Evolutionary conservation across 2,113 vertebrate species (phyloP).

Genomic region (Morphnarchus princeps): DNA sequence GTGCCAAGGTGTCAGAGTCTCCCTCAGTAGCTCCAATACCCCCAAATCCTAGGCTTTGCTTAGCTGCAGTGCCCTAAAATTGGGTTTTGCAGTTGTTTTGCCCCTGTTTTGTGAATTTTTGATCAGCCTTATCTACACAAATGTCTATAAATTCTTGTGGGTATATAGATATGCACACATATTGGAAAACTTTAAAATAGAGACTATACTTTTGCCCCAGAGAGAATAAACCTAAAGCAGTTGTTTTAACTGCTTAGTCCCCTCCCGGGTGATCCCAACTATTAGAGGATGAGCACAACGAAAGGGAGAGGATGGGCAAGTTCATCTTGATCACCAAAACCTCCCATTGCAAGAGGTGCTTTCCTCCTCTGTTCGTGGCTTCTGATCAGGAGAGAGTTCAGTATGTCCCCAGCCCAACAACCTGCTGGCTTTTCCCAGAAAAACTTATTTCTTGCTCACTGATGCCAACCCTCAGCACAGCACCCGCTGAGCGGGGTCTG

Average conservation of each 20-base stretch:
- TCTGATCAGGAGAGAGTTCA: not conserved
- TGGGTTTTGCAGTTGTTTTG: not conserved
- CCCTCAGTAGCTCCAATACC: not conserved
- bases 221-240: not conserved
- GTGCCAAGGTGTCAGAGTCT: not conserved
- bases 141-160: not conserved
- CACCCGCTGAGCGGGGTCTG: rapidly evolving
- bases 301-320: not conserved
- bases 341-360: not conserved
- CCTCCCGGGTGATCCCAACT: not conserved
- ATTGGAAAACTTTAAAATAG: not conserved
- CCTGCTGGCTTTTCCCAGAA: not conserved
- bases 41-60: not conserved
- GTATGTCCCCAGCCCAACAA: not conserved
- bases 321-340: not conserved
- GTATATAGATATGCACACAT: rapidly evolving
- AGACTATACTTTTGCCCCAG: not conserved
- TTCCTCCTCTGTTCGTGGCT: not conserved
- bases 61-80: not conserved
- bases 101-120: not conserved
- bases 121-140: not conserved
- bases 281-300: rapidly evolving
- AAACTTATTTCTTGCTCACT: not conserved
- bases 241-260: not conserved
- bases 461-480: not conserved